These are phyloP conservation scores for Tachypleus tridentatus DNA, from an alignment of 1,140 invertebrate genomes.

Conservation along the genomic window DNA sequence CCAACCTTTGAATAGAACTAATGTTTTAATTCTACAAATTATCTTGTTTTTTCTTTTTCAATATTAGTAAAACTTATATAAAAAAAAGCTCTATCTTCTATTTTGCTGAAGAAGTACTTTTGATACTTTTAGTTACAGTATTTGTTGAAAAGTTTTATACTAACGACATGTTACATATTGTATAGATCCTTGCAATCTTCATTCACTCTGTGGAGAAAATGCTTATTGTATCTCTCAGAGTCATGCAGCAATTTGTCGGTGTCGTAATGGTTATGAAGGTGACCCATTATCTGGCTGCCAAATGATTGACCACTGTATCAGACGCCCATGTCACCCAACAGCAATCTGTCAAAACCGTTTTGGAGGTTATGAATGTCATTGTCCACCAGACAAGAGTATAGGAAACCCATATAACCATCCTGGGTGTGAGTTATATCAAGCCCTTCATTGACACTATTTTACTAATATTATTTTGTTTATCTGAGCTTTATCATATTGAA, in stretches of 20 bases:
- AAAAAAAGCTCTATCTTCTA: too few relatives aligned
- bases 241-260: slow-evolving; percentile 48
- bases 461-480: too few relatives aligned
- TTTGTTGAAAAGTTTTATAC: too few relatives aligned
- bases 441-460: too few relatives aligned
- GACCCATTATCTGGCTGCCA: slow-evolving; percentile 55
- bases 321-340: slow-evolving; percentile 61
- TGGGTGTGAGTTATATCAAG: slow-evolving; percentile 47
- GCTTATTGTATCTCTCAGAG: slow-evolving; percentile 15
- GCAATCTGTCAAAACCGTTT: slow-evolving; percentile 68
- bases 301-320: slow-evolving; percentile 62
- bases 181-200: slow-evolving; percentile 22
- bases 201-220: slow-evolving; percentile 17
- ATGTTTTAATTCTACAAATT: too few relatives aligned
- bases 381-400: slow-evolving; percentile 54
- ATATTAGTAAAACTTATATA: too few relatives aligned
- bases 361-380: slow-evolving; percentile 66
- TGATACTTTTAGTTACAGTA: too few relatives aligned
- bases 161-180: not conserved
- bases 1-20: too few relatives aligned
- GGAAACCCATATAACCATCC: slow-evolving; percentile 73
- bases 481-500: too few relatives aligned
- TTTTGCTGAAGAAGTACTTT: too few relatives aligned
- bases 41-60: too few relatives aligned
- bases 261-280: slow-evolving; percentile 72